A percentile compares a stretch with the other conserved stretches of the same genome.
Evolutionary conservation across 64 coral and sea anemone species (phyloP).

Genomic region (Pocillopora verrucosa): DNA sequence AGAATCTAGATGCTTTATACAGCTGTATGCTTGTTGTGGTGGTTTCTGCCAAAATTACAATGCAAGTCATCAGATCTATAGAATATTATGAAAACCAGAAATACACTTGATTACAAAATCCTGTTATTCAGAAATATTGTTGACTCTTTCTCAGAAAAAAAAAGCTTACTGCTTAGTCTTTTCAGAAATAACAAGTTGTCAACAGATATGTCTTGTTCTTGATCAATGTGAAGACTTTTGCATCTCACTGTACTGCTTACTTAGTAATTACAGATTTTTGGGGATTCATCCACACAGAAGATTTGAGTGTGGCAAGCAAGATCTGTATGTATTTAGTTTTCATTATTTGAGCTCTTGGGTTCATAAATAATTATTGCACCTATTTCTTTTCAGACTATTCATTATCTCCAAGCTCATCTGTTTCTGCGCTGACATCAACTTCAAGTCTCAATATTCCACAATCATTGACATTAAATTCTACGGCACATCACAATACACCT

Average conservation of each 20-base stretch:
- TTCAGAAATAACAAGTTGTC: neutral
- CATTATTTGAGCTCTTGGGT: slow-evolving; percentile 18
- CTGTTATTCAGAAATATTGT: slow-evolving; percentile 19
- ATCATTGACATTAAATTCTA: slow-evolving; percentile 66
- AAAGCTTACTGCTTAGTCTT: neutral
- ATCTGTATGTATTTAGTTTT: neutral
- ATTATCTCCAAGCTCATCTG: slow-evolving; percentile 63
- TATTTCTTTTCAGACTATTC: slow-evolving; percentile 60
- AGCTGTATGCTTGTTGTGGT: neutral
- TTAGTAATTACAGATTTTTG: neutral
- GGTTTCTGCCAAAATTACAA: slow-evolving; percentile 11
- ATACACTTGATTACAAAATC: neutral
- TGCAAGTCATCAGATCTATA: slow-evolving; percentile 17
- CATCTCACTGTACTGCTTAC: neutral
- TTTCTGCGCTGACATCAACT: slow-evolving; percentile 63
- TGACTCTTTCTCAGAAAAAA: neutral
- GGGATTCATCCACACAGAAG: neutral
- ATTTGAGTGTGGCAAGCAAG: neutral
- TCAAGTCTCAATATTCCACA: slow-evolving; percentile 57
- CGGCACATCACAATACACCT: slow-evolving; percentile 89
- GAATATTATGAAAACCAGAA: neutral
- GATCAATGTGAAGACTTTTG: neutral
- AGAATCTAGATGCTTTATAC: slow-evolving; percentile 12
- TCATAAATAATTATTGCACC: slow-evolving; percentile 10
- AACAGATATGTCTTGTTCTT: neutral